Evolutionary conservation across 2,888 invertebrate species (phyloP).

Genomic region (Phengaris arion): DNA sequence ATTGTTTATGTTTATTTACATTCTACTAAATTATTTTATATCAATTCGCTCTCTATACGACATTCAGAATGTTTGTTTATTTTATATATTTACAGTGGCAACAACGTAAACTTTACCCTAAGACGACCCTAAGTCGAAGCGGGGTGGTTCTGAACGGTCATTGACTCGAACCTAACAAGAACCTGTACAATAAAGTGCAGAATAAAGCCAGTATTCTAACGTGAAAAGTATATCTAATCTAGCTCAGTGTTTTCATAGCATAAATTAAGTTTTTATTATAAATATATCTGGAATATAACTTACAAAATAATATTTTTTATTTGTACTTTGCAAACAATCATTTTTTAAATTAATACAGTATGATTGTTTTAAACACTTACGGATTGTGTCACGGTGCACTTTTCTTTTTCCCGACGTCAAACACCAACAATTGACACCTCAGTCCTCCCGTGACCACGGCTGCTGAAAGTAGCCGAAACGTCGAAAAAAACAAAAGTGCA

Average conservation of each 20-base stretch:
- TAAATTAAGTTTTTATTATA: not conserved
- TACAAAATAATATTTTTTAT: no score
- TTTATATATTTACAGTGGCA: conserved; percentile 1
- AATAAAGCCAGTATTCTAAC: not conserved
- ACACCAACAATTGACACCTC: no score
- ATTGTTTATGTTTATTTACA: not conserved
- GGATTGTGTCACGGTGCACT: no score
- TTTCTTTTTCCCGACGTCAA: no score
- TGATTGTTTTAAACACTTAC: no score
- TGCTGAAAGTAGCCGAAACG: no score
- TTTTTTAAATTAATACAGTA: no score
- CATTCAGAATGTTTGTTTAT: not conserved
- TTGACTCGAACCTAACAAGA: conserved; percentile 14
- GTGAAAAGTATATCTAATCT: not conserved
- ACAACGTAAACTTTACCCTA: not conserved
- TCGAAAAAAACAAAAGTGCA: no score
- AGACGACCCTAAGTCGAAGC: conserved; percentile 16
- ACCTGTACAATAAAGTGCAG: not conserved
- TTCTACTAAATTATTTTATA: not conserved
- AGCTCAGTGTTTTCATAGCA: not conserved
- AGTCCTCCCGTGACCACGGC: no score
- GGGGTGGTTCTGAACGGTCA: conserved; percentile 18
- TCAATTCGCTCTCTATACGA: not conserved
- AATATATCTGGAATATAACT: not conserved
- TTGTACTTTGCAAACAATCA: no score